Evolutionary conservation across 2,113 vertebrate species (phyloP).

Genomic region (Myrmophylax atrothorax): DNA sequence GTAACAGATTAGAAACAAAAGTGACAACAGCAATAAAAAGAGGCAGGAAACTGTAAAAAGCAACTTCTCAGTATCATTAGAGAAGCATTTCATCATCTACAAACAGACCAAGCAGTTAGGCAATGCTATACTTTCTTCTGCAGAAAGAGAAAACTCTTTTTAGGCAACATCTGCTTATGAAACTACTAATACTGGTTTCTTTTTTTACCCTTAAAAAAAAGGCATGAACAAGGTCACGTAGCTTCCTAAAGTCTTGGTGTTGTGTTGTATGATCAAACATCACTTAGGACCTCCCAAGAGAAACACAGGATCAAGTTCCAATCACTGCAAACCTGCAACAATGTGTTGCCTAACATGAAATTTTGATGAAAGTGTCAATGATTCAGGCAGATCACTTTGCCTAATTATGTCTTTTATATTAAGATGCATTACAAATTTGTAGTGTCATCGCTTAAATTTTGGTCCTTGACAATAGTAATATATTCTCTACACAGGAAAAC

Average conservation of each 20-base stretch:
- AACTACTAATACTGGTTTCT: not conserved
- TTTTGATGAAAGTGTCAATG: not conserved
- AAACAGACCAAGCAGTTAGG: not conserved
- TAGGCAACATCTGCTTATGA: not conserved
- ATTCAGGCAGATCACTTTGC: not conserved
- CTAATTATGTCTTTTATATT: not conserved
- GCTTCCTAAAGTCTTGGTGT: not conserved
- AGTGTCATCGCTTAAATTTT: not conserved
- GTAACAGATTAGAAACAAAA: conserved; percentile 55
- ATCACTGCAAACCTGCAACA: not conserved
- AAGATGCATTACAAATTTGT: not conserved
- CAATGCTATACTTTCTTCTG: conserved; percentile 36
- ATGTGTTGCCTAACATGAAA: not conserved
- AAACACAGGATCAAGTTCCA: not conserved
- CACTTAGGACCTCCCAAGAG: not conserved
- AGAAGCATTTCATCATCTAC: conserved; percentile 34
- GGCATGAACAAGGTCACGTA: not conserved
- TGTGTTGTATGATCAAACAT: not conserved
- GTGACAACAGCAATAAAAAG: conserved; percentile 49
- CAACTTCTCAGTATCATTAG: conserved; percentile 24
- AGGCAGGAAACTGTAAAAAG: conserved; percentile 32
- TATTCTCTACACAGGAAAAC: rapidly evolving
- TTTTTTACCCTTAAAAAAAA: not conserved
- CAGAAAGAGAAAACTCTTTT: conserved; percentile 29
- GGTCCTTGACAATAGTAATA: not conserved